A percentile compares a stretch with the other conserved stretches of the same genome.
phyloP scores from a whole-genome alignment of 2,113 vertebrate genomes.

The Urocolius indicus region DNA sequence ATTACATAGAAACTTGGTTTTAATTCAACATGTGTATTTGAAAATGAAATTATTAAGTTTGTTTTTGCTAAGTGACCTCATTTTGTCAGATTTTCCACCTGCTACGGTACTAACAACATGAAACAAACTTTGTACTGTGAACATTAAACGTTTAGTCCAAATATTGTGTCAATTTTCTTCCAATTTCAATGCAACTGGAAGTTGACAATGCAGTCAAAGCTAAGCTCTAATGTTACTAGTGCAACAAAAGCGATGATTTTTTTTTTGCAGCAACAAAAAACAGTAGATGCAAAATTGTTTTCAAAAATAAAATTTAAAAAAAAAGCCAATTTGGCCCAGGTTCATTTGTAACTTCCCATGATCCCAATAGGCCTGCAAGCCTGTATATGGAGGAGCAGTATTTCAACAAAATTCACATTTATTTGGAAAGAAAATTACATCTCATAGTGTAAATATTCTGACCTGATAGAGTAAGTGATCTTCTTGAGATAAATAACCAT shows the following conservation, averaged over 20 bases:
- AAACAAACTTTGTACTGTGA: neutral
- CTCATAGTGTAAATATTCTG: neutral
- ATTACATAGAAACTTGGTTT: neutral
- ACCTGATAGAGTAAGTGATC: neutral
- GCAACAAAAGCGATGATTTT: neutral
- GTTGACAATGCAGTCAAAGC: neutral
- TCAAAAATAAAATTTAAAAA: neutral
- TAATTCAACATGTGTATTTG: neutral
- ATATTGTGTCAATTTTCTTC: neutral
- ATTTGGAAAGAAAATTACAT: neutral
- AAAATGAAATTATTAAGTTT: neutral
- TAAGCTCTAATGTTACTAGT: neutral
- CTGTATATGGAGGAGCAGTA: neutral
- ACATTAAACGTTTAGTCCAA: neutral
- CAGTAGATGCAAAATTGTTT: neutral
- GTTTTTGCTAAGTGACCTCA: neutral
- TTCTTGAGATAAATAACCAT: neutral
- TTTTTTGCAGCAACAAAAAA: neutral
- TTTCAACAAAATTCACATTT: neutral
- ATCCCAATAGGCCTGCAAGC: neutral
- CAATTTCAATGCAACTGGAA: slow-evolving; percentile 15
- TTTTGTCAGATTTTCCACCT: neutral
- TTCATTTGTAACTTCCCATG: neutral
- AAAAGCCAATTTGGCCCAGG: neutral
- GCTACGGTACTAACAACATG: neutral